Base-by-base conservation (phyloP, 1,140 invertebrate species). In the Probaryconus sp. region DNA sequence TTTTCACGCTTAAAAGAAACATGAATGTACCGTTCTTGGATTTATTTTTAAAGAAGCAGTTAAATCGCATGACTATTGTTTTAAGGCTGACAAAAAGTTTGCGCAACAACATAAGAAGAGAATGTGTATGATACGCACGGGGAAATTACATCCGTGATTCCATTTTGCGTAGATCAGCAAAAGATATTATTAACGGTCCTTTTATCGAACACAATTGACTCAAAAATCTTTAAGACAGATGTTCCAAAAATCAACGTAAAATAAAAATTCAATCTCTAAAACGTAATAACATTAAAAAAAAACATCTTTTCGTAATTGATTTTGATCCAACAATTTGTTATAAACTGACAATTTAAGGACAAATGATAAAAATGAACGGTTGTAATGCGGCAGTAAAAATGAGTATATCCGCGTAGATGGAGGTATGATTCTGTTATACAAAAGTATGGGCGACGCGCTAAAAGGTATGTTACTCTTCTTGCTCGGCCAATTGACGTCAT, bases 401-500 rank as follows among this genome's bases (percentile, higher is more conserved):
- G 11, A 21, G 13, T 30, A 28, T 43, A 56, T 43, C 18, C 11
- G 28, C 53, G 18, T 43, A 30, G 26, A 65, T 30, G 37, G 43
- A 50, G 50, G 61, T 61, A 65, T 21, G 47, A 60, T 61, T 55
- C 51, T 58, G 53, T 37, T 53, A 40, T 56, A 58, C 51, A 48
- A 65, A 47, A 73, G 61, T 55, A 68, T 55, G 68, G 55, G 53
- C 61, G 68, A 61, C 55, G 48, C 48, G 76, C 61, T 72, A 73
- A 73, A 80, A 83, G 81, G 77, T 82, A 82, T 80, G 77, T 69
- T 74, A 79, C 73, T 71, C 79, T 84, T 82, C 79, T 84, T 81
- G 77, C 80, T 81, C 63, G 67, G 75, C 68, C 81, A 38, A 85
- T 87, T 87, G 85, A 87, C 85, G 84, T 85, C 85, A 87, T 47